Percentiles rank a stretch among this genome's conserved stretches.
Evolutionary conservation across 1,140 invertebrate genomes (phyloP).

Genomic region (Diabrotica undecimpunctata): DNA sequence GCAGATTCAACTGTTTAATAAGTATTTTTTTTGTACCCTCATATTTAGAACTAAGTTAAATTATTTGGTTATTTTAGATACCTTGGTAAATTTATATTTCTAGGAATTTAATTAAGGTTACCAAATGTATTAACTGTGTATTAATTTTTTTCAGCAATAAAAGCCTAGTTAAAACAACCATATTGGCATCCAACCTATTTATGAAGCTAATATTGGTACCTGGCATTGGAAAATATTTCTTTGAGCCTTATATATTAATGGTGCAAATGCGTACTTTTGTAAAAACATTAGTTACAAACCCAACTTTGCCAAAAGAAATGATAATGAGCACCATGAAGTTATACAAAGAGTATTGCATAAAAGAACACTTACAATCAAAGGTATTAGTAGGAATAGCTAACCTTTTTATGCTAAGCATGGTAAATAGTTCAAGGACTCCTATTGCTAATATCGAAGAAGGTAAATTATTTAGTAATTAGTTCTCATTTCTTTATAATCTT

Average conservation of each 20-base stretch:
- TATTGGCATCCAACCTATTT: constrained; percentile 24
- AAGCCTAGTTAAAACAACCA: constrained; percentile 17
- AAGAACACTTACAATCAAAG: constrained; percentile 2
- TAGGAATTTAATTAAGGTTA: not conserved
- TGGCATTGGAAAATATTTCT: constrained; percentile 29
- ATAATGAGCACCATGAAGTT: constrained; percentile 8
- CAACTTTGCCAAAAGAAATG: no score
- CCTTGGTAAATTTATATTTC: no score
- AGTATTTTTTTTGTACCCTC: no score
- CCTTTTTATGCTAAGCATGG: constrained; percentile 3
- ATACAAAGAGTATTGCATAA: constrained; percentile 7
- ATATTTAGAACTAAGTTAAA: no score
- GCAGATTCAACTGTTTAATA: no score
- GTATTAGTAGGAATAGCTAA: constrained; percentile 1
- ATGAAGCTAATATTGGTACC: constrained; percentile 25
- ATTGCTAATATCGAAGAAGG: constrained; percentile 6
- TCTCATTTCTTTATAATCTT: not conserved
- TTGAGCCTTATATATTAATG: constrained; percentile 7
- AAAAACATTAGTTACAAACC: no score
- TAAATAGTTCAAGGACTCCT: not conserved
- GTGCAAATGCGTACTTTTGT: no score
- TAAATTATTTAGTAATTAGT: not conserved
- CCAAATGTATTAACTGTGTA: not conserved
- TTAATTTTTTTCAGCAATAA: constrained; percentile 5
- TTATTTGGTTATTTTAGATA: no score